Percentiles rank a stretch among this genome's conserved stretches.
Conservation (phyloP, 2,888 invertebrate genomes). For the Onthophagus sagittarius region DNA sequence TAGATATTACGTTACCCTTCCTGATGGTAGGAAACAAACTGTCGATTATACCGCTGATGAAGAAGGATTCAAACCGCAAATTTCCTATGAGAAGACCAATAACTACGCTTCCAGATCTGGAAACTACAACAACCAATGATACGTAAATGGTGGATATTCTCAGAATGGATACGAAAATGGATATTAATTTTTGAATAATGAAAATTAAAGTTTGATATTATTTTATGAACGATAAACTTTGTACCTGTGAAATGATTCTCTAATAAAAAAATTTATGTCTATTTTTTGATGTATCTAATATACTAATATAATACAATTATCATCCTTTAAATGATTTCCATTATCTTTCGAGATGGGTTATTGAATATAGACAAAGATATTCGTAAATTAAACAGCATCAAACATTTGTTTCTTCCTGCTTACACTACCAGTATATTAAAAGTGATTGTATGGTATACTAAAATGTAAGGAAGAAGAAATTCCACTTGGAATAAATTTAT, state of each 20-base stretch:
- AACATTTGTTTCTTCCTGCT: no score
- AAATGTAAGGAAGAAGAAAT: no score
- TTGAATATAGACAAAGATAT: background rate
- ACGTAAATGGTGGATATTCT: constrained; percentile 34
- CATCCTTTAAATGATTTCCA: no score
- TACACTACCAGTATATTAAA: no score
- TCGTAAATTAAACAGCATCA: background rate
- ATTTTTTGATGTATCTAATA: background rate
- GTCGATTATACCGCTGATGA: constrained; percentile 80
- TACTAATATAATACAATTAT: background rate
- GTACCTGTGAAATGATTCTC: background rate
- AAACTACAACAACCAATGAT: constrained; percentile 23
- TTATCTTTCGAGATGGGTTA: background rate
- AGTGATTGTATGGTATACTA: no score
- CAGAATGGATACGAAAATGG: background rate
- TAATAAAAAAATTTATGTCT: background rate
- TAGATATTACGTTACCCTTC: constrained; percentile 79
- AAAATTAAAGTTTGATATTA: background rate
- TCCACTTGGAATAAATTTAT: no score
- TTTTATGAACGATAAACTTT: background rate
- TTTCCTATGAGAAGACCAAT: constrained; percentile 63
- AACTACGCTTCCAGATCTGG: constrained; percentile 5
- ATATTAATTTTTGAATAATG: background rate
- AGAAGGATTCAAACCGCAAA: constrained; percentile 77
- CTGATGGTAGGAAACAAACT: constrained; percentile 81